Percentiles rank a stretch among this genome's conserved stretches.
These are phyloP conservation scores for Chouioia cunea DNA, from an alignment of 2,888 invertebrate genomes.

Conservation along the genomic window DNA sequence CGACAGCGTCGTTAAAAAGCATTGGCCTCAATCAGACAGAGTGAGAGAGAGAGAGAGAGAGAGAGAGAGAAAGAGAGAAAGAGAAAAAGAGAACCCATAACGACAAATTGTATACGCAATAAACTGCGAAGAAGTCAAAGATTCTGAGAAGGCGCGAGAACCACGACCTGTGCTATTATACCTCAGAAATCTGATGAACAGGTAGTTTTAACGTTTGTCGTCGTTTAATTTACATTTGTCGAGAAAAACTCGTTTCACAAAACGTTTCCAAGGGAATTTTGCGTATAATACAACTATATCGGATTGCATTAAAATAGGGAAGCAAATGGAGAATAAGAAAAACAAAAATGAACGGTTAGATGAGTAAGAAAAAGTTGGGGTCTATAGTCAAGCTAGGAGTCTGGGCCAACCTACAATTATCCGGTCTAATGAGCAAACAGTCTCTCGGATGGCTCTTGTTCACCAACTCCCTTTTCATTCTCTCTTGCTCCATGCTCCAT, in stretches of 20 bases:
- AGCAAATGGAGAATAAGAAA: conserved; percentile 50
- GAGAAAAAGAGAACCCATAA: background rate
- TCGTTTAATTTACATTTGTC: no score
- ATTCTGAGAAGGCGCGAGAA: conserved; percentile 17
- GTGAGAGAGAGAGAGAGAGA: no score
- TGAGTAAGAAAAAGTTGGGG: conserved; percentile 52
- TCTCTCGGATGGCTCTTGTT: no score
- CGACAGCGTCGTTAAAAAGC: conserved; percentile 25
- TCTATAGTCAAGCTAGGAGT: conserved; percentile 50
- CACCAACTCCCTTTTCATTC: no score
- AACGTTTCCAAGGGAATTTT: no score
- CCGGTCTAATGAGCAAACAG: conserved; percentile 68
- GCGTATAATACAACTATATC: no score
- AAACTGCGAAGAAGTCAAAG: conserved; percentile 4
- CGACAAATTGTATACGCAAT: conserved; percentile 37
- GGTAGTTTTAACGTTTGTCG: no score
- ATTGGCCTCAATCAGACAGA: conserved; percentile 34
- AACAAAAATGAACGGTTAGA: conserved; percentile 53
- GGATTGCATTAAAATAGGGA: background rate
- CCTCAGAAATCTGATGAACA: no score
- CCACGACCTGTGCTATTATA: background rate
- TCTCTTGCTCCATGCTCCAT: no score
- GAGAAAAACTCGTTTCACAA: no score
- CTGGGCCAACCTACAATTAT: conserved; percentile 65
- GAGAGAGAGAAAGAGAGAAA: no score